Evolutionary conservation across 2,113 vertebrate species (phyloP).

Genomic region (Cisticola juncidis): DNA sequence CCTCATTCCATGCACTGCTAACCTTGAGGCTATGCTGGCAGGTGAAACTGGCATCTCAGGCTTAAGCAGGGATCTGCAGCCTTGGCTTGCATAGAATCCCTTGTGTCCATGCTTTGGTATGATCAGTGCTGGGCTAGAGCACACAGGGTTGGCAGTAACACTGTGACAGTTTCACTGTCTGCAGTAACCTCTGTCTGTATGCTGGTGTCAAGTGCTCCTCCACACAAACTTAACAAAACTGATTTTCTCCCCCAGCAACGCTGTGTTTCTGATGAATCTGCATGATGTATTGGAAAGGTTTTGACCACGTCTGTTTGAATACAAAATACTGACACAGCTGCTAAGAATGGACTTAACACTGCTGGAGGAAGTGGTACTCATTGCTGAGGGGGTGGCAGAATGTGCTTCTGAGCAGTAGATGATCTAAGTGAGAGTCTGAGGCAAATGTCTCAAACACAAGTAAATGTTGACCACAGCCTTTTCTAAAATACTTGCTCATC

Average conservation of each 20-base stretch:
- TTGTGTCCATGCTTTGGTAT: neutral
- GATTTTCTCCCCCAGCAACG: neutral
- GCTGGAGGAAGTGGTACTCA: neutral
- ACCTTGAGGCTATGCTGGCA: neutral
- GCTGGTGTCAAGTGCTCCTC: neutral
- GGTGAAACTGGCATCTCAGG: neutral
- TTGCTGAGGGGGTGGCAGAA: neutral
- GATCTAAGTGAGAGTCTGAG: neutral
- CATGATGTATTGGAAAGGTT: neutral
- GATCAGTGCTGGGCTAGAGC: neutral
- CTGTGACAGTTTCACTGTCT: fast-evolving
- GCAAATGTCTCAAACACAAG: neutral
- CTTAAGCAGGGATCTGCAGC: neutral
- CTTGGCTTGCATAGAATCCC: neutral
- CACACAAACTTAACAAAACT: neutral
- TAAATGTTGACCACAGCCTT: neutral
- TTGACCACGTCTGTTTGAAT: neutral
- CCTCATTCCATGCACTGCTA: fast-evolving
- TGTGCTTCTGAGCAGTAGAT: neutral
- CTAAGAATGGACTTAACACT: fast-evolving
- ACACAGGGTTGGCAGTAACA: fast-evolving
- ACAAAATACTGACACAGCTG: neutral
- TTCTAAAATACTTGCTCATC: neutral
- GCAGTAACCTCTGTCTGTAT: neutral
- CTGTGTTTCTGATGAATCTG: neutral